Evolutionary conservation across 2,113 vertebrate species (phyloP), one percentile per base, ranked within the genome.

Genomic region (Maccullochella peelii): DNA sequence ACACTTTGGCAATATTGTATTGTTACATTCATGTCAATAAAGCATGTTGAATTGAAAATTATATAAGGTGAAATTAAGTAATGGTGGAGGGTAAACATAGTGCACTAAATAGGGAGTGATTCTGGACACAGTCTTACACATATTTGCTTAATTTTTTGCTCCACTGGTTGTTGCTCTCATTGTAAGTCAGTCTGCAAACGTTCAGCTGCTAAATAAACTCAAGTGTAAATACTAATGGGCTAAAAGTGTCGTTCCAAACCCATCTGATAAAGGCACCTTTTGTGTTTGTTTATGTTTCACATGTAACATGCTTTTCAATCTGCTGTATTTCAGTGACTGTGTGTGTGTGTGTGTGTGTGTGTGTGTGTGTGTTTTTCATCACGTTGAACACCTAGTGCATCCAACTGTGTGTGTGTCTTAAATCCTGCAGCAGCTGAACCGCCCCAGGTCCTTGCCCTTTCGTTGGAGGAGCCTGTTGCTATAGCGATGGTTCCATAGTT

Each of bases 401-500:
- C 50, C 50, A 20, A 5, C 50, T 66, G 62, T 47, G 33, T 47
- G 50, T 67, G 20, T 72, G 62, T 47, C 8, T 42, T 47, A 42
- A 80, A 76, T 63, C 63, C 72, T 69, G 57, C 67, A 57, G 66
- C 66, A 44, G 79, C 77, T 58, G 61, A 77, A 52, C 55, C 21
- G 21, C 79, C 14, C 40, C 77, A 66, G 74, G 84, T 88, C 80
- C 49, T 70, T 76, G 87, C 75, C 79, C 86, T 92, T 88, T 86
- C 71, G 77, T 82, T 61, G 57, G 66, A 86, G 80, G 86, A 91
- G 84, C 69, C 76, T 88, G 90, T 92, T 93, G 86, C 91, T 75
- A 90, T 89, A 61, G 77, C 63, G 44, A 91, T 65, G 18, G 76
- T 73, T 83, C 82, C 85, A 79, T 59, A 50, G 84, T 61, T 68